Percentiles rank a stretch among this genome's conserved stretches.
Evolutionary conservation across 2,888 invertebrate genomes (phyloP).

Genomic region (Dolichopus griseipennis): DNA sequence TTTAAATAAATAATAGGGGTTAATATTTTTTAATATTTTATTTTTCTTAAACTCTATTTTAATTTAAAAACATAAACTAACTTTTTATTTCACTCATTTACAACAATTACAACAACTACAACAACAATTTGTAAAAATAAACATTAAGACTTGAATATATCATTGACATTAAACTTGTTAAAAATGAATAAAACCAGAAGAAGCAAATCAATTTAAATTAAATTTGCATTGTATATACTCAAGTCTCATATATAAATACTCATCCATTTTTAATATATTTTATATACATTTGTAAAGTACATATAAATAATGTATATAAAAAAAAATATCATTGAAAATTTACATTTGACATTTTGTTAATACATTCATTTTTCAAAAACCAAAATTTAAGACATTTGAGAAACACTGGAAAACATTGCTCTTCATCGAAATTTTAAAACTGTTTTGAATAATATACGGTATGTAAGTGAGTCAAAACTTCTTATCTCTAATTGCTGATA

Average conservation of each 20-base stretch:
- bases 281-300: too few species aligned
- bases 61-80: neutral
- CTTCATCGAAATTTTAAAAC: too few species aligned
- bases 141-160: conserved; percentile 3
- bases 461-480: too few species aligned
- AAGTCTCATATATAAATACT: neutral
- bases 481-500: too few species aligned
- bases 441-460: too few species aligned
- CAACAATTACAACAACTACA: neutral
- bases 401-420: too few species aligned
- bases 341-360: too few species aligned
- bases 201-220: neutral
- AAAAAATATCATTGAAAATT: too few species aligned
- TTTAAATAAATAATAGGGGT: conserved; percentile 16
- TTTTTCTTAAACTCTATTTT: neutral
- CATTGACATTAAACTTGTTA: neutral
- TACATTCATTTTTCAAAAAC: too few species aligned
- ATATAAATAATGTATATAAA: too few species aligned
- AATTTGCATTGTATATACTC: neutral
- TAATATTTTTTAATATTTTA: neutral
- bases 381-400: too few species aligned
- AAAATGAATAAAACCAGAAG: neutral
- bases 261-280: neutral
- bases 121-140: too few species aligned
- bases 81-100: neutral